phyloP scores from a whole-genome alignment of 2,888 invertebrate genomes.

The Spisula subtruncata region DNA sequence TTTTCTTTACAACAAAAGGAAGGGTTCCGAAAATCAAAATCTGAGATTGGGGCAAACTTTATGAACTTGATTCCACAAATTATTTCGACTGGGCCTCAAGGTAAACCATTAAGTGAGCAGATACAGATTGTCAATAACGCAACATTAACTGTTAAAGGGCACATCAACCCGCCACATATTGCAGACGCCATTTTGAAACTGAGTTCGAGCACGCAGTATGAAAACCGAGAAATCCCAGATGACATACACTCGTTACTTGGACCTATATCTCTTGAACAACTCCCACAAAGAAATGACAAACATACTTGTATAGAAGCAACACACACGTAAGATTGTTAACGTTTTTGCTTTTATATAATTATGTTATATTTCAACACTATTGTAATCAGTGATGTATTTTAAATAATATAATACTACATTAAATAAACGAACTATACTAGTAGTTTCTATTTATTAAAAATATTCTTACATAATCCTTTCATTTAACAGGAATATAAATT shows the following conservation, averaged over 20 bases:
- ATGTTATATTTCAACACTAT: no score
- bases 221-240: conserved; percentile 54
- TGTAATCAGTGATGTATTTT: no score
- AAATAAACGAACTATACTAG: no score
- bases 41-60: conserved; percentile 6
- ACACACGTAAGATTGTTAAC: conserved; percentile 55
- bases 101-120: neutral
- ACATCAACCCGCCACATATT: conserved; percentile 43
- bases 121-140: neutral
- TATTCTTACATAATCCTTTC: no score
- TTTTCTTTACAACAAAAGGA: conserved; percentile 39
- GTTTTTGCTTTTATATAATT: neutral
- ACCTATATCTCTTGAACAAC: conserved; percentile 55
- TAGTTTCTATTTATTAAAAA: no score
- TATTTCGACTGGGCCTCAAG: neutral
- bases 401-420: no score
- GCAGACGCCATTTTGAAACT: conserved; percentile 48
- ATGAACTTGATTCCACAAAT: conserved; percentile 33
- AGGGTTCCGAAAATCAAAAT: conserved; percentile 16
- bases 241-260: conserved; percentile 57
- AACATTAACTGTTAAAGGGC: conserved; percentile 40
- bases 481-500: no score
- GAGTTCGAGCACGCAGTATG: conserved; percentile 48
- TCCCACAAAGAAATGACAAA: conserved; percentile 54
- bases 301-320: conserved; percentile 54